Conservation (phyloP, 2,888 invertebrate species). For the Polydrusus cervinus region DNA sequence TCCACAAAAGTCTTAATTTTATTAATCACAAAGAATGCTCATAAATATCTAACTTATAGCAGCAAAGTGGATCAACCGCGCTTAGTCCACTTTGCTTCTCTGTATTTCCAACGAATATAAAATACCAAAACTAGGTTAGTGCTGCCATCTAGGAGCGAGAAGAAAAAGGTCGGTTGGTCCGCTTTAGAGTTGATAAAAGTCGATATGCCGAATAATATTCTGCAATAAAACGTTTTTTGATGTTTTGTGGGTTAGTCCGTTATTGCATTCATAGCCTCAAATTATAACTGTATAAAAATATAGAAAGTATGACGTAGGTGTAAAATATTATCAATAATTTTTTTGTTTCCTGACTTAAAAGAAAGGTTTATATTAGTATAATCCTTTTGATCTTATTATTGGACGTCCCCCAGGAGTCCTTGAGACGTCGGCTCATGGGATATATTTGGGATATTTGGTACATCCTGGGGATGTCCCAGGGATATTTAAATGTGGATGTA, state of each 20-base stretch:
- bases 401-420: no score
- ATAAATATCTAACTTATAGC: conserved; percentile 2
- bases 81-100: conserved; percentile 34
- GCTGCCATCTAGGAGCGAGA: conserved; percentile 33
- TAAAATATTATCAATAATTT: no score
- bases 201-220: conserved; percentile 8
- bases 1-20: background rate
- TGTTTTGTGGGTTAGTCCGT: conserved; percentile 41
- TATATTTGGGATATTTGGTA: no score
- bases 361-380: no score
- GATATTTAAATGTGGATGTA: no score
- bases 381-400: no score
- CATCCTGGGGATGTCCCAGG: no score
- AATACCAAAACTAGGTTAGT: conserved; percentile 39
- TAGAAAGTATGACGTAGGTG: no score
- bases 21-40: background rate
- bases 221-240: conserved; percentile 21
- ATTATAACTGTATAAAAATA: no score
- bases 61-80: no score
- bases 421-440: no score
- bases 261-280: conserved; percentile 3
- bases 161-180: conserved; percentile 40
- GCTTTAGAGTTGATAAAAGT: conserved; percentile 34
- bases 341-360: no score
- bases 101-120: conserved; percentile 18